Percentiles rank a stretch among this genome's conserved stretches.
phyloP scores from a whole-genome alignment of 2,888 invertebrate genomes.

The Parthenolecanium corni region DNA sequence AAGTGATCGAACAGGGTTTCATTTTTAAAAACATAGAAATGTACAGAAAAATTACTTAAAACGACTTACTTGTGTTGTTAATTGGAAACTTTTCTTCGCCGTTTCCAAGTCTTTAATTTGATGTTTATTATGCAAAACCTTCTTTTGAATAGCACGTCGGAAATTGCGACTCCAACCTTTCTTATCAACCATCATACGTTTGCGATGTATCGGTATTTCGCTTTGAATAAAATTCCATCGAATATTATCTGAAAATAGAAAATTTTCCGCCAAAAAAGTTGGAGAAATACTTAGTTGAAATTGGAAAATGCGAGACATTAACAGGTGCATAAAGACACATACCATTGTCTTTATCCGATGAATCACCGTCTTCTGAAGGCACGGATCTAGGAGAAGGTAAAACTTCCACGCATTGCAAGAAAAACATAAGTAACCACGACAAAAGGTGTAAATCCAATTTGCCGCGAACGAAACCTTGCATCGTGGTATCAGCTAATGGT shows the following conservation, averaged over 20 bases:
- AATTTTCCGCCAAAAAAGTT: not conserved
- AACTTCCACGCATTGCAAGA: conserved; percentile 56
- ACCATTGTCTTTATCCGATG: conserved; percentile 17
- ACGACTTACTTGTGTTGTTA: conserved; percentile 40
- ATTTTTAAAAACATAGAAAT: not conserved
- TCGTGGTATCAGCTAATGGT: conserved; percentile 33
- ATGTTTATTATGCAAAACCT: conserved; percentile 55
- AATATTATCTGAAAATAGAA: conserved; percentile 14
- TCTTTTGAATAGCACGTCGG: conserved; percentile 58
- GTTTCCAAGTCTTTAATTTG: conserved; percentile 57
- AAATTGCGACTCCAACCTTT: conserved; percentile 43
- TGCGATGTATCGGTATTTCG: conserved; percentile 48
- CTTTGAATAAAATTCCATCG: conserved; percentile 89
- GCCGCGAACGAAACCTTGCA: conserved; percentile 39
- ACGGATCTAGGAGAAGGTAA: conserved; percentile 5
- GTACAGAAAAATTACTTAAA: not conserved
- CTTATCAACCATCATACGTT: conserved; percentile 36
- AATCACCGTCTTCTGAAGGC: conserved; percentile 17
- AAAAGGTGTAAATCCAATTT: conserved; percentile 54
- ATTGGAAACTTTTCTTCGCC: conserved; percentile 50
- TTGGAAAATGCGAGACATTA: too few species aligned
- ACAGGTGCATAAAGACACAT: not conserved
- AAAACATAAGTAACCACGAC: conserved; percentile 63
- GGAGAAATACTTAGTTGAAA: not conserved
- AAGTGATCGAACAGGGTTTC: too few species aligned